Base-by-base conservation (phyloP, 2,113 vertebrate genomes). In the Cairina moschata region DNA sequence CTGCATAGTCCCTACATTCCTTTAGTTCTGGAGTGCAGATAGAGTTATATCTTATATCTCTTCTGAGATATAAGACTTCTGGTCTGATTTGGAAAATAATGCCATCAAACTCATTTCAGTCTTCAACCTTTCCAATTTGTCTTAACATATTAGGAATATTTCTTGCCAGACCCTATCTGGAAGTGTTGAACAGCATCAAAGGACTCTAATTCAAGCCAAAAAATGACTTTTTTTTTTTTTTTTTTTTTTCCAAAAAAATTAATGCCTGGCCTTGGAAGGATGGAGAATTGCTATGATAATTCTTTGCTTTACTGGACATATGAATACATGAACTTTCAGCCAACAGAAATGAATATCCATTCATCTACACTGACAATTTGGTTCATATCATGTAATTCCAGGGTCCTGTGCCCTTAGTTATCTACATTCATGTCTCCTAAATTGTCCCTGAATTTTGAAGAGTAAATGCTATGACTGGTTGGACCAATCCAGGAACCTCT, bases 181-280 rank as follows among this genome's bases (percentile, higher is more conserved):
- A 96, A 93, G 59, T 91, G n/a, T 88, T 95, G 95, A 91, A 86
- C 8, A 67, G 52, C 93, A 90, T 91, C 52, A 94, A 89, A 91
- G 62, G 38, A 26, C 5, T 65, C 28, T 75, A 73, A 54, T 31
- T 82, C n/a, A 74, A 81, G 88, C 54, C 80, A 83, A 86, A 62
- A 81, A 75, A 78, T 3, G 28, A 91, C 40, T 88, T 9, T n/a
- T 22, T 50, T 54, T 92, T 89, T 87, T 10, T 87, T 10, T n/a
- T 22, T 50, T 54, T 91, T 87, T 76, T 59, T 83, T 72, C 63
- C 83, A 90, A 91, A 79, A 63, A 94, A 83, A 55, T 40, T 88
- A 52, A 75, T 83, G 59, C 31, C 56, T 90, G 59, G 36, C 22
- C 32, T 81, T 69, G 65, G 80, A 91, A 95, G 42, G 88, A 86